Conservation (phyloP, 2,888 invertebrate species). For the Cryptophagus acutangulus region DNA sequence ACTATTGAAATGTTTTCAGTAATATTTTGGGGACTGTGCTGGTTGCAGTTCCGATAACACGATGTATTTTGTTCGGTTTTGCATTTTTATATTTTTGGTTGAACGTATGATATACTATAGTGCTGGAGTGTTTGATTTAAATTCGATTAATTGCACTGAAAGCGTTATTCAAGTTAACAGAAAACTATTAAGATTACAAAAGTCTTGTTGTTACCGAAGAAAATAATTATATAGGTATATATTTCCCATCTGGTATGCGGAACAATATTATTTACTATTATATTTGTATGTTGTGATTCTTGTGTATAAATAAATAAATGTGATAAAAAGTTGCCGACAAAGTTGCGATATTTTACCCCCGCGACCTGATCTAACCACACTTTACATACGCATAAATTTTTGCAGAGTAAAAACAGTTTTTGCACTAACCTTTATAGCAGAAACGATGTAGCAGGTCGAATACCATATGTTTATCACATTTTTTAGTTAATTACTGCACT, state of each 20-base stretch:
- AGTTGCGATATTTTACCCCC: background rate
- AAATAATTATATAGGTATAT: conserved; percentile 29
- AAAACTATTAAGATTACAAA: conserved; percentile 20
- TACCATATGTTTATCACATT: too few relatives aligned
- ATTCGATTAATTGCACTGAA: too few relatives aligned
- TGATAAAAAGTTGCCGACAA: too few relatives aligned
- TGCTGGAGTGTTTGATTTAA: background rate
- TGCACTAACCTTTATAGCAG: too few relatives aligned
- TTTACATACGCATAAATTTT: too few relatives aligned
- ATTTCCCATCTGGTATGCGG: conserved; percentile 50
- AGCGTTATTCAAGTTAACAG: conserved; percentile 11
- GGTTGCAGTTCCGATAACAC: conserved; percentile 33
- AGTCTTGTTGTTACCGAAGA: conserved; percentile 38
- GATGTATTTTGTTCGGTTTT: too few relatives aligned
- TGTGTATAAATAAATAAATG: conserved; percentile 44
- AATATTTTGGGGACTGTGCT: conserved; percentile 28
- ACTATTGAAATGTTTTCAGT: conserved; percentile 20
- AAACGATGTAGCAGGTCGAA: too few relatives aligned
- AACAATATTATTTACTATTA: conserved; percentile 43
- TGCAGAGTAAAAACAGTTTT: too few relatives aligned
- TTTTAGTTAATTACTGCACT: too few relatives aligned
- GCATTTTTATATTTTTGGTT: too few relatives aligned
- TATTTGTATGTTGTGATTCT: conserved; percentile 47
- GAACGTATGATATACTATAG: too few relatives aligned
- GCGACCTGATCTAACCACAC: too few relatives aligned